phyloP scores from a whole-genome alignment of 2,113 vertebrate species.

The Epinephelus moara region DNA sequence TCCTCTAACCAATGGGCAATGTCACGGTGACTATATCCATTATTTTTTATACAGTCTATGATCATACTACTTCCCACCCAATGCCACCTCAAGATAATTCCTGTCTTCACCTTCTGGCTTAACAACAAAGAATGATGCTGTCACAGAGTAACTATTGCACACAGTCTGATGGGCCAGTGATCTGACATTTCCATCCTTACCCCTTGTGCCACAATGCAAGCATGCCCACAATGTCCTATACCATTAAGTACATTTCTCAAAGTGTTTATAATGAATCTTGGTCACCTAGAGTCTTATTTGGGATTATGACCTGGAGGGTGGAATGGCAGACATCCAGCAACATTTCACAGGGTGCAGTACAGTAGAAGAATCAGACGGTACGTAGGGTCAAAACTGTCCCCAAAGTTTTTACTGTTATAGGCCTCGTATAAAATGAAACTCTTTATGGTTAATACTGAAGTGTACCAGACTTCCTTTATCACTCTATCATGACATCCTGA shows the following conservation, averaged over 20 bases:
- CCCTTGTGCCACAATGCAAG: too few species aligned
- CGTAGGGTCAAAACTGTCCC: not conserved
- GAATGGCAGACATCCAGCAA: not conserved
- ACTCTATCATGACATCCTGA: conserved; percentile 9
- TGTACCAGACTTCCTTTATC: conserved; percentile 8
- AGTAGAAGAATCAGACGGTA: not conserved
- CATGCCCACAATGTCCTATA: too few species aligned
- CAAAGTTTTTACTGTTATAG: not conserved
- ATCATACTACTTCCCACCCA: not conserved
- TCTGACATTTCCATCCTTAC: too few species aligned
- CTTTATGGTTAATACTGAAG: not conserved
- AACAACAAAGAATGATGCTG: too few species aligned
- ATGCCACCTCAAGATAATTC: not conserved
- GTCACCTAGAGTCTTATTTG: not conserved
- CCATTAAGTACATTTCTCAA: not conserved
- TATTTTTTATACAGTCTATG: too few species aligned
- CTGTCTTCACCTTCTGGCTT: not conserved
- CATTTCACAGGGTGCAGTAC: not conserved
- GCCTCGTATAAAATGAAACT: not conserved
- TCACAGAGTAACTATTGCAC: too few species aligned
- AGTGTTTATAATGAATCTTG: conserved; percentile 1
- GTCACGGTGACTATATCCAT: too few species aligned
- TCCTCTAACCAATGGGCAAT: too few species aligned
- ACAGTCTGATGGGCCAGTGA: too few species aligned
- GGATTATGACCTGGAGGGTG: conserved; percentile 11